Conservation (phyloP, 1,140 invertebrate genomes). For the Eriocheir sinensis region DNA sequence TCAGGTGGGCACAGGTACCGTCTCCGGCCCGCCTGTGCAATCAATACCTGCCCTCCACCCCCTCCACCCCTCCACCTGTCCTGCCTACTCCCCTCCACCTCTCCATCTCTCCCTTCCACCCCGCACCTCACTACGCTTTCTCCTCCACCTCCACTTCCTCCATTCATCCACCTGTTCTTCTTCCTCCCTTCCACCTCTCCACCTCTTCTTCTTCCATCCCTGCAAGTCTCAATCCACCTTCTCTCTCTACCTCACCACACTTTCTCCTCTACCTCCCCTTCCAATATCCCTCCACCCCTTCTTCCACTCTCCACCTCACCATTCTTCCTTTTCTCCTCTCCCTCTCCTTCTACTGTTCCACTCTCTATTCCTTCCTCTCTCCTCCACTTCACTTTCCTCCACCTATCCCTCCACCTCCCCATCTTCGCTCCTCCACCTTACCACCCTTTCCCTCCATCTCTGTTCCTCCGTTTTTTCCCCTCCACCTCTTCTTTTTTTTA, state of each 20-base stretch:
- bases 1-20: slow-evolving; percentile 9
- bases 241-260: not conserved
- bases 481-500: too few species aligned
- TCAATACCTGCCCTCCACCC: slow-evolving; percentile 33
- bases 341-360: not conserved
- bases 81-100: not conserved
- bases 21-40: not conserved
- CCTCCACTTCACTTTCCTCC: not conserved
- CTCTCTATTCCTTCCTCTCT: not conserved
- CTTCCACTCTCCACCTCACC: not conserved
- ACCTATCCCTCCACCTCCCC: not conserved
- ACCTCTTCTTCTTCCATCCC: not conserved
- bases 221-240: not conserved
- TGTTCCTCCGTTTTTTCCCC: too few species aligned
- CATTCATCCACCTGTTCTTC: not conserved
- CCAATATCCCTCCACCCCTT: not conserved
- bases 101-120: not conserved
- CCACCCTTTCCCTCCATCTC: not conserved
- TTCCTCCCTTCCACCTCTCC: not conserved
- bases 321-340: not conserved
- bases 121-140: not conserved
- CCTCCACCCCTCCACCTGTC: slow-evolving; percentile 10
- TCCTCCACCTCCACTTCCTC: not conserved
- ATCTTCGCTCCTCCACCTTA: not conserved
- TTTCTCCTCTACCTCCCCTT: not conserved